Evolutionary conservation across 2,797 vertebrate species (phyloP).

Genomic region (Lepilemur septentrionalis): DNA sequence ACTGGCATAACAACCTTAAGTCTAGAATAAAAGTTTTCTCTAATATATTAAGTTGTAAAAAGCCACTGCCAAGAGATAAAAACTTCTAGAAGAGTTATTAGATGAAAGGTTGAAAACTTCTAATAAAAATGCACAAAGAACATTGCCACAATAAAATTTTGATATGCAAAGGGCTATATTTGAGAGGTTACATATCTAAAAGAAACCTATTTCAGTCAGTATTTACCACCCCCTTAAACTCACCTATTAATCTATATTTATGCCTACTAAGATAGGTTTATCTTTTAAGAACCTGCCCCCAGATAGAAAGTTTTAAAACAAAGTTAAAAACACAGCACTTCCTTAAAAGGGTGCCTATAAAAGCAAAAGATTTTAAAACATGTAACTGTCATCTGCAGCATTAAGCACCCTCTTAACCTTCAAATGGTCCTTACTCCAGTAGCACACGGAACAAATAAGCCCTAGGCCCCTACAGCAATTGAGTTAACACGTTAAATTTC

Average conservation of each 20-base stretch:
- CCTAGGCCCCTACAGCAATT: background rate
- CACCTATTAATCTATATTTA: background rate
- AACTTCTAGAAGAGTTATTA: constrained; percentile 35
- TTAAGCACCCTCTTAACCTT: background rate
- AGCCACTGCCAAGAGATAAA: constrained; percentile 48
- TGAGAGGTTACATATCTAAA: constrained; percentile 53
- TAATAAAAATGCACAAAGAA: constrained; percentile 68
- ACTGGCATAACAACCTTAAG: constrained; percentile 61
- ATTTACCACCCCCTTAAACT: background rate
- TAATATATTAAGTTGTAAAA: constrained; percentile 48
- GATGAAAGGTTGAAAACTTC: constrained; percentile 71
- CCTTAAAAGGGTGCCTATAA: background rate
- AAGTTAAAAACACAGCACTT: background rate
- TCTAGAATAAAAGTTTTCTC: constrained; percentile 48
- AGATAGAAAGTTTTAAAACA: background rate
- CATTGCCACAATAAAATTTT: constrained; percentile 66
- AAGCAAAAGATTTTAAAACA: constrained; percentile 1
- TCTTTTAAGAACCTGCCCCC: background rate
- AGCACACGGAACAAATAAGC: background rate
- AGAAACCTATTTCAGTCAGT: background rate
- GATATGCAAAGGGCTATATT: constrained; percentile 71
- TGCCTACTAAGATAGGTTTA: background rate
- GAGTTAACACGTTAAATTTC: background rate
- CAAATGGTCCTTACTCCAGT: background rate
- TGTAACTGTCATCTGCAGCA: background rate